Evolutionary conservation across 1,140 invertebrate species (phyloP).

Genomic region (Batillaria attramentaria): DNA sequence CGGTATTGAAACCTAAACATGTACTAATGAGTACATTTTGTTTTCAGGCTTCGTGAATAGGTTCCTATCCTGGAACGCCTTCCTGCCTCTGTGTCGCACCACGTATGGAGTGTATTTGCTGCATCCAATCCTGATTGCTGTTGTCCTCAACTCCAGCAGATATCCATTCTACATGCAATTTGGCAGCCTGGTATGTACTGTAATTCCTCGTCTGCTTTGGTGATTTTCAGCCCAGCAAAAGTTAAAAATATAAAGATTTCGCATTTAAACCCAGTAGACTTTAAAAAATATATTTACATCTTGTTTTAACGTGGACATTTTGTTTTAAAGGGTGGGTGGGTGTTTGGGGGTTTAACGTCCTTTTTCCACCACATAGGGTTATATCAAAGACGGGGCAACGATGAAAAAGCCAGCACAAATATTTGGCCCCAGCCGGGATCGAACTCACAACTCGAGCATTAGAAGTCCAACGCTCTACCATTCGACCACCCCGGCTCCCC

Average conservation of each 20-base stretch:
- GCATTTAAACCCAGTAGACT: background rate
- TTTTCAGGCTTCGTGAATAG: slow-evolving; percentile 49
- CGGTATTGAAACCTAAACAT: background rate
- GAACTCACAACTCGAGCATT: too few relatives aligned
- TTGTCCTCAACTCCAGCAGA: slow-evolving; percentile 30
- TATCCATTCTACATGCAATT: slow-evolving; percentile 22
- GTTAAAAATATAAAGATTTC: background rate
- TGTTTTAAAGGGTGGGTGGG: too few relatives aligned
- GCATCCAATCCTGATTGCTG: slow-evolving; percentile 77
- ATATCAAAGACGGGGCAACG: too few relatives aligned
- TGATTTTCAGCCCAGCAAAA: background rate
- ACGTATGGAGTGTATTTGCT: slow-evolving; percentile 59
- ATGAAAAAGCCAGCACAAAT: too few relatives aligned
- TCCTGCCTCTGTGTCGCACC: slow-evolving; percentile 50
- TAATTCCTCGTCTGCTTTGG: background rate
- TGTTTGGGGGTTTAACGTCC: too few relatives aligned
- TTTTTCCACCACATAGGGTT: too few relatives aligned
- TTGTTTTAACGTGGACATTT: too few relatives aligned
- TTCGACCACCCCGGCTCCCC: too few relatives aligned
- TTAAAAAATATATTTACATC: too few relatives aligned
- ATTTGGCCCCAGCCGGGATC: too few relatives aligned
- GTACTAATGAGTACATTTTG: background rate
- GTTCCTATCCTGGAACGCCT: slow-evolving; percentile 49
- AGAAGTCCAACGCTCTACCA: too few relatives aligned
- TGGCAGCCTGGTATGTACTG: slow-evolving; percentile 33